Evolutionary conservation across 2,888 invertebrate species (phyloP).

Genomic region (Leptothorax acervorum): DNA sequence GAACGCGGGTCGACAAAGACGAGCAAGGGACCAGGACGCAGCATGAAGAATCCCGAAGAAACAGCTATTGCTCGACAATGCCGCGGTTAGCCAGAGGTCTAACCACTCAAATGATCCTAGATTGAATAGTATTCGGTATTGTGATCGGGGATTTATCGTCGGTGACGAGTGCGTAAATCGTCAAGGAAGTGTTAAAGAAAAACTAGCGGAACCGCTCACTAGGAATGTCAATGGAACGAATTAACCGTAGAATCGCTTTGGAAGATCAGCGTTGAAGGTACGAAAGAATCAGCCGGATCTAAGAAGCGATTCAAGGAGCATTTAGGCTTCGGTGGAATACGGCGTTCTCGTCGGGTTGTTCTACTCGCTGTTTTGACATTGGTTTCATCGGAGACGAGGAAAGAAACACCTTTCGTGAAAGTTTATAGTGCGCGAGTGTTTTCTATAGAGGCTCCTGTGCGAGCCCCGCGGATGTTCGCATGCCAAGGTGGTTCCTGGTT

Average conservation of each 20-base stretch:
- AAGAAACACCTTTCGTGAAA: slow-evolving; percentile 69
- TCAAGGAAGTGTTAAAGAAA: background rate
- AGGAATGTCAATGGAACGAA: background rate
- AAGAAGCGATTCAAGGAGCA: background rate
- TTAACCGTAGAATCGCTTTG: background rate
- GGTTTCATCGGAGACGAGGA: slow-evolving; percentile 50
- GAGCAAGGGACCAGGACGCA: background rate
- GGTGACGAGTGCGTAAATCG: background rate
- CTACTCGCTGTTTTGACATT: slow-evolving; percentile 28
- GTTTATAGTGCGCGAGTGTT: slow-evolving; percentile 70
- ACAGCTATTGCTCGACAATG: background rate
- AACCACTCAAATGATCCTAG: background rate
- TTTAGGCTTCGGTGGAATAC: background rate
- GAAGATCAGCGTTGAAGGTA: background rate
- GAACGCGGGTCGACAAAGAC: background rate
- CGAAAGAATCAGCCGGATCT: background rate
- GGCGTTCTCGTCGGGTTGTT: slow-evolving; percentile 2
- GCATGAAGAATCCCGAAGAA: slow-evolving; percentile 28
- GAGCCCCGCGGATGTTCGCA: slow-evolving; percentile 59
- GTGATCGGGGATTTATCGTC: background rate
- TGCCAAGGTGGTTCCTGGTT: slow-evolving; percentile 43
- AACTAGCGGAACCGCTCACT: background rate
- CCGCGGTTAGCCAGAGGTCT: background rate
- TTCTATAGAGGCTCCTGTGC: slow-evolving; percentile 37
- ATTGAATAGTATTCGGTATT: background rate